Conservation (phyloP, 1,140 invertebrate genomes). For the Alviniconcha marisindica region DNA sequence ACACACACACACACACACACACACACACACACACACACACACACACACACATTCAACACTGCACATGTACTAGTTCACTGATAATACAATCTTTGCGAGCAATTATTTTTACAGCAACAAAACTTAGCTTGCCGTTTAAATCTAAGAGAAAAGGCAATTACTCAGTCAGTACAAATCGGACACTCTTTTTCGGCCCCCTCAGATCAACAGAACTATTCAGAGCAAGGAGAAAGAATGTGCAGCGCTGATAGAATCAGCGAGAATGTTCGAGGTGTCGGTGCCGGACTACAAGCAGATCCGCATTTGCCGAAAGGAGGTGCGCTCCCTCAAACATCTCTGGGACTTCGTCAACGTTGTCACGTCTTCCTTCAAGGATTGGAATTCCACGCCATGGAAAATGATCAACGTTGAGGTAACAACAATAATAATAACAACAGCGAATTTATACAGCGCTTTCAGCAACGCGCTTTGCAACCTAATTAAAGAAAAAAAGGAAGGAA, state of each 20-base stretch:
- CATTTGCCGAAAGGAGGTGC: conserved; percentile 92
- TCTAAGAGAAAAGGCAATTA: no score
- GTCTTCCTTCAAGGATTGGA: conserved; percentile 96
- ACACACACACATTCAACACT: background rate
- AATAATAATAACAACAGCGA: no score
- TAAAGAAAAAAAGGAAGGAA: no score
- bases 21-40: background rate
- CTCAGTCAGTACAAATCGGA: no score
- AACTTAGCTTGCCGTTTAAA: no score
- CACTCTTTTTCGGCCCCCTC: conserved; percentile 17
- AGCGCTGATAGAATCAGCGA: conserved; percentile 90
- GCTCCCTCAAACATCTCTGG: conserved; percentile 95
- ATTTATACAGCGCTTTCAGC: no score
- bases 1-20: background rate
- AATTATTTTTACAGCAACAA: no score
- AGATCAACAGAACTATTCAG: conserved; percentile 83
- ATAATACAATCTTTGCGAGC: no score
- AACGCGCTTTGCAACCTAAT: no score
- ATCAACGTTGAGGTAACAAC: conserved; percentile 95
- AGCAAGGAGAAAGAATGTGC: conserved; percentile 90
- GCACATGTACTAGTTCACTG: background rate
- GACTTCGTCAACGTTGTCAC: conserved; percentile 94
- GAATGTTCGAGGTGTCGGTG: conserved; percentile 94
- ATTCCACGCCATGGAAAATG: conserved; percentile 95
- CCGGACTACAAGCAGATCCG: conserved; percentile 95